Percentiles rank a stretch among this genome's conserved stretches.
phyloP scores from a whole-genome alignment of 2,113 vertebrate species.

The Tetrao urogallus region DNA sequence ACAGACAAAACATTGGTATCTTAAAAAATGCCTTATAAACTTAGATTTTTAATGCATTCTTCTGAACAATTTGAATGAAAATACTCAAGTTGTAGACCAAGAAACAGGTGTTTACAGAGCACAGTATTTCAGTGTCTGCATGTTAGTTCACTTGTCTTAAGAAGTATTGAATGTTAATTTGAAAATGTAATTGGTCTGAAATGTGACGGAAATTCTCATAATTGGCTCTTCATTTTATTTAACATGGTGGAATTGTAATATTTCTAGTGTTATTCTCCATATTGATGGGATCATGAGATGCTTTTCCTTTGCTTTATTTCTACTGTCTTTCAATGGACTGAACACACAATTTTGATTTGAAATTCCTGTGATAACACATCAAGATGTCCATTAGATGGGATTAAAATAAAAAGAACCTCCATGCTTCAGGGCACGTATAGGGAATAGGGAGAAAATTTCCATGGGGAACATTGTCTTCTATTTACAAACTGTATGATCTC shows the following conservation, averaged over 20 bases:
- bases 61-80: neutral
- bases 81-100: neutral
- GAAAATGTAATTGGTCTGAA: neutral
- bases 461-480: neutral
- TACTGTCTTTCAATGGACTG: neutral
- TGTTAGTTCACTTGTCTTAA: neutral
- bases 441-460: neutral
- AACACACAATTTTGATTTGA: neutral
- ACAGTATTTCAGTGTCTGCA: neutral
- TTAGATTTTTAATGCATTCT: slow-evolving; percentile 30
- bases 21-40: neutral
- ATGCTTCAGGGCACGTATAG: neutral
- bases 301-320: neutral
- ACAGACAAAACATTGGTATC: neutral
- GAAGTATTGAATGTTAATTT: neutral
- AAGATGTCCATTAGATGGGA: neutral
- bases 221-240: neutral
- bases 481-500: neutral
- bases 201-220: neutral
- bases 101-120: neutral
- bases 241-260: neutral
- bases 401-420: neutral
- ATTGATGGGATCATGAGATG: neutral
- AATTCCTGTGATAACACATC: neutral
- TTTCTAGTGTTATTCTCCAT: neutral